Evolutionary conservation across 2,888 invertebrate genomes (phyloP), one percentile per base, ranked within the genome.

Genomic region (Callinectes sapidus): DNA sequence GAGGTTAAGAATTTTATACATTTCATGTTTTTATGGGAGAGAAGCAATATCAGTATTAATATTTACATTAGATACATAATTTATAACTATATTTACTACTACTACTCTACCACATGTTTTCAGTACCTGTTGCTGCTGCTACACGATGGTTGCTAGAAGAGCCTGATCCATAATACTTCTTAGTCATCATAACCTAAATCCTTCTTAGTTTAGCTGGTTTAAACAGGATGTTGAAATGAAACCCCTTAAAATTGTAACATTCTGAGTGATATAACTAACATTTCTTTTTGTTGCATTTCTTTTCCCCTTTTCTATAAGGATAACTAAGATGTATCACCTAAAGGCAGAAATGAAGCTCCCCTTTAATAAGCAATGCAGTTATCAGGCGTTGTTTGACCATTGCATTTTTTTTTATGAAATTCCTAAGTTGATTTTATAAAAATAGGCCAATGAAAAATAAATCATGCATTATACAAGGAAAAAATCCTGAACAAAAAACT

Each of bases 21-120:
- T 81, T 81, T 81, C 81, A 35, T 81, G 81, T 81, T 81, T 81
- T 81, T 81, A 81, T 81, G 81, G 81, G 81, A 81, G 81, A 81
- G 81, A 81, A 81, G 81, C 35, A 81, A 81, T 77, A 81, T 81
- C 81, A 81, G 81, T 81, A 81, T 81, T 81, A 81, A 81, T 81
- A 81, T 35, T 81, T 81, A 81, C 81, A 81, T 81, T 81, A 81
- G 81, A 10, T 32, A 81, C 81, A 81, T 81, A 35, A 28, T 81
- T 81, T 81, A 35, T 35, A 32, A 32, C 81, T 35, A 81, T 35
- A 32, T 32, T 81, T 32, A 81, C 81, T 81, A 81, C 28, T 32
- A 81, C 81, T 81, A 81, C 28, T 77, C n/a, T 77, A 77, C 28
- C 71, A 77, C 18, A 81, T 35, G 32, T 32, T 81, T 81, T 77